Conservation (phyloP, 2,888 invertebrate species). For the Leptinotarsa rubiginosa region DNA sequence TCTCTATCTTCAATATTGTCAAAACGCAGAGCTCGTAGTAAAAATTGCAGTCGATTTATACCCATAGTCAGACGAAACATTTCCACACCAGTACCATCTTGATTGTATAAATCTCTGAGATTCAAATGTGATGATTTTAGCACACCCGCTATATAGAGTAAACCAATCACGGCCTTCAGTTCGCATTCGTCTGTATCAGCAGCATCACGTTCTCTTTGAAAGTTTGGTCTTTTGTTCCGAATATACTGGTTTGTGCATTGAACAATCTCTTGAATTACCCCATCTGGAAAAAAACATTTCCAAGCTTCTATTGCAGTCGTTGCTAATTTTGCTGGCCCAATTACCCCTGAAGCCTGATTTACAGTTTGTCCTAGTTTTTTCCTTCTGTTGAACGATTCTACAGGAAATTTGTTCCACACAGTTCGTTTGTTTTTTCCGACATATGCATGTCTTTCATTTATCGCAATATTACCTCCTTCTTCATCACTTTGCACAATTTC, state of each 20-base stretch:
- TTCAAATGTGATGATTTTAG: no score
- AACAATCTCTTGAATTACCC: no score
- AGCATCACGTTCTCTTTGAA: slow-evolving; percentile 23
- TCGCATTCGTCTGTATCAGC: slow-evolving; percentile 25
- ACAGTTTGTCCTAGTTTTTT: slow-evolving; percentile 21
- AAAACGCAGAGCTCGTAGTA: not conserved
- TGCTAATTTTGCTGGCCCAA: slow-evolving; percentile 24
- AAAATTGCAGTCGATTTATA: not conserved
- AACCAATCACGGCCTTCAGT: slow-evolving; percentile 8
- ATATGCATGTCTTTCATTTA: slow-evolving; percentile 16
- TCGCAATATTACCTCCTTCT: slow-evolving; percentile 15
- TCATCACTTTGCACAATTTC: slow-evolving; percentile 20
- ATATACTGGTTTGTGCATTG: no score
- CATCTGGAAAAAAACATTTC: not conserved
- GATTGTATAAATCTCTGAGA: no score
- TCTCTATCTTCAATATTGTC: no score
- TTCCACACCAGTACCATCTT: no score
- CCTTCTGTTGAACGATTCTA: slow-evolving; percentile 18
- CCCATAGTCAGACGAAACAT: no score
- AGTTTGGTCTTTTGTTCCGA: not conserved
- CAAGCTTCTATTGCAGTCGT: slow-evolving; percentile 22
- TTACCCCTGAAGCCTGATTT: slow-evolving; percentile 21
- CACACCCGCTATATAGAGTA: slow-evolving; percentile 2
- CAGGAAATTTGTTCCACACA: slow-evolving; percentile 22
- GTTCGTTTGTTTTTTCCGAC: slow-evolving; percentile 19